Base-by-base conservation (phyloP, 64 coral and sea anemone genomes). In the Anthopleura sola region DNA sequence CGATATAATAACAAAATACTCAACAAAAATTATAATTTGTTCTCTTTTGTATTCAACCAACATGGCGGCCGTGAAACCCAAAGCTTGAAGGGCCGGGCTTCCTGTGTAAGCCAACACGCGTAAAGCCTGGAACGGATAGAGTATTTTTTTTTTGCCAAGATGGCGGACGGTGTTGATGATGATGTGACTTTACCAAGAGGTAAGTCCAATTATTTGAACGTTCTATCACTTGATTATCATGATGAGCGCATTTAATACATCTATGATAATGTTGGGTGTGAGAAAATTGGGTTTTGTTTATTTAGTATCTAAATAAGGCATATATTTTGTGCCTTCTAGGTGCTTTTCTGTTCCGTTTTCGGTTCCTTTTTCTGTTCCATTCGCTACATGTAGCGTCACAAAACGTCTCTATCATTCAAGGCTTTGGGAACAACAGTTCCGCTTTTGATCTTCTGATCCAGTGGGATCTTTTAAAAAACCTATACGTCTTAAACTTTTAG, bases 101-200 rank as follows among this genome's bases (percentile, higher is more conserved):
- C 28, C 66, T 71, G 31, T 71, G 66, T 28, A 71, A 15, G 34
- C 2, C 5, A 44, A 44, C 1, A 20, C 19, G 38, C 47, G 38
- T 5, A 24, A 79, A n/a, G 18, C 75, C 40, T 38, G 75, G 75
- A 6, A 79, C 76, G 2, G 51, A 49, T 50, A 81, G 16, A 38
- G 9, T 21, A 1, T 40, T 18, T 6, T 83, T 55, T 57, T 57
- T 2, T 82, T 11, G 19, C 60, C 86, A 95, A 92, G 86, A 95
- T 95, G 93, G 93, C 93, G 90, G 90, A 92, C 58, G 55, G 82
- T 58, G 83, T 90, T 0, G 93, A 89, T 36, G 93, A 95, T 74
- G 93, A 95, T 89, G 93, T 95, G 1, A 95, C 93, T 49, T 85
- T 95, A 83, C 93, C 93, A 36, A 91, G 93, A 92, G 93, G 93